Conservation (phyloP, 2,888 invertebrate species). For the Hoplodrina ambigua region DNA sequence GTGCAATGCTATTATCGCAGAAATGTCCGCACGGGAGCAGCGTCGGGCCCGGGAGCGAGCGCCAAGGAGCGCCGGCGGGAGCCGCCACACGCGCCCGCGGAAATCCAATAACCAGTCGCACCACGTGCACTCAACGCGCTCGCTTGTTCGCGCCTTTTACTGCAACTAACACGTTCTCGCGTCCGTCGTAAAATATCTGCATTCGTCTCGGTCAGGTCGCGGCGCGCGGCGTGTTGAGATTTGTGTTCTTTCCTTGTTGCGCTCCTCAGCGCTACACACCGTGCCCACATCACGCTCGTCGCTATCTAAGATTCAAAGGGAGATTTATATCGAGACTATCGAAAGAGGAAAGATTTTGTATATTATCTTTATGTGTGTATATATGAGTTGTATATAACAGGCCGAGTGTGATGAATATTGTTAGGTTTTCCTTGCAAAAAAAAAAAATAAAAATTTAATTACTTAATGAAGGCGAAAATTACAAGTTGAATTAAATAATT, state of each 20-base stretch:
- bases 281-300: too few species aligned
- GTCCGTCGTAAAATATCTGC: slow-evolving; percentile 45
- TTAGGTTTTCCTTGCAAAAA: neutral
- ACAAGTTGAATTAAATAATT: too few species aligned
- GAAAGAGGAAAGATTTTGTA: slow-evolving; percentile 25
- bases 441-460: too few species aligned
- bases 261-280: neutral
- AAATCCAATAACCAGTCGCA: slow-evolving; percentile 66
- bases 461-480: too few species aligned
- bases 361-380: too few species aligned
- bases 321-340: slow-evolving; percentile 30
- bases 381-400: too few species aligned
- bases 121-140: slow-evolving; percentile 63
- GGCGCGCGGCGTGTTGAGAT: neutral
- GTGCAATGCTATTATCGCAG: neutral
- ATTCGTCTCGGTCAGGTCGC: slow-evolving; percentile 21
- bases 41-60: slow-evolving; percentile 8
- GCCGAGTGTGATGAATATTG: slow-evolving; percentile 5
- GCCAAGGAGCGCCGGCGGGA: neutral
- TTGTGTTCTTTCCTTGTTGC: neutral
- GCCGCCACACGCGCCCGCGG: slow-evolving; percentile 29
- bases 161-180: slow-evolving; percentile 61
- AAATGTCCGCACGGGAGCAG: too few species aligned
- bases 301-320: slow-evolving; percentile 26
- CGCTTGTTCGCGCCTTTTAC: slow-evolving; percentile 54